Evolutionary conservation across 1,140 invertebrate genomes (phyloP).

Genomic region (Andrena cerasifolii): DNA sequence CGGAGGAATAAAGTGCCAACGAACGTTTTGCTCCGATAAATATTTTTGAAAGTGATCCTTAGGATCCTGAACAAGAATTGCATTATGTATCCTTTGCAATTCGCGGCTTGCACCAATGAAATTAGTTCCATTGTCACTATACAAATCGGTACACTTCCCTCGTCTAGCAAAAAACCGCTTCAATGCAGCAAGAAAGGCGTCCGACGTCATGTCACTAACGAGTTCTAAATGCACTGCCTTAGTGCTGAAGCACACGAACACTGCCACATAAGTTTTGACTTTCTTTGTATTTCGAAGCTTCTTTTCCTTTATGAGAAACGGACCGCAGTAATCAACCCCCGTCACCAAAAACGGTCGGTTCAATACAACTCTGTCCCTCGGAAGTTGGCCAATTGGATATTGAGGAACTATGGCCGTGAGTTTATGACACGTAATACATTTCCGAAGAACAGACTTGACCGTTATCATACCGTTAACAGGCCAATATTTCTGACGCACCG

Average conservation of each 20-base stretch:
- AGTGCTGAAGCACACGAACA: not conserved
- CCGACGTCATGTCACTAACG: not conserved
- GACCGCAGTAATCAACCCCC: not conserved
- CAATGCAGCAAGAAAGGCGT: not conserved
- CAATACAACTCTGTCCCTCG: not conserved
- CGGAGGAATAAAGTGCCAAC: not conserved
- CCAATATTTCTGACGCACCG: slow-evolving; percentile 15
- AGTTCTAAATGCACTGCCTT: not conserved
- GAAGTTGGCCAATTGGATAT: not conserved
- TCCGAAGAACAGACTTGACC: no score
- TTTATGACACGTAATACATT: no score
- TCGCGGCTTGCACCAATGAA: not conserved
- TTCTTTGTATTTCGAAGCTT: not conserved
- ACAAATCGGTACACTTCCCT: not conserved
- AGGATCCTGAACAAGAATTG: no score
- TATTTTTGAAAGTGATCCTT: not conserved
- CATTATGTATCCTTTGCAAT: not conserved
- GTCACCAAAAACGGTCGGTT: not conserved
- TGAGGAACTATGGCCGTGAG: no score
- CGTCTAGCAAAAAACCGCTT: not conserved
- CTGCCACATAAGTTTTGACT: not conserved
- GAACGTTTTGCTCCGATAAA: not conserved
- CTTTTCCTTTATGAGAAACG: not conserved
- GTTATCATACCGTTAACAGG: not conserved
- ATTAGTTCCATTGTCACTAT: not conserved